Conservation (phyloP, 2,888 invertebrate genomes). For the Rugalucina vietnamica region DNA sequence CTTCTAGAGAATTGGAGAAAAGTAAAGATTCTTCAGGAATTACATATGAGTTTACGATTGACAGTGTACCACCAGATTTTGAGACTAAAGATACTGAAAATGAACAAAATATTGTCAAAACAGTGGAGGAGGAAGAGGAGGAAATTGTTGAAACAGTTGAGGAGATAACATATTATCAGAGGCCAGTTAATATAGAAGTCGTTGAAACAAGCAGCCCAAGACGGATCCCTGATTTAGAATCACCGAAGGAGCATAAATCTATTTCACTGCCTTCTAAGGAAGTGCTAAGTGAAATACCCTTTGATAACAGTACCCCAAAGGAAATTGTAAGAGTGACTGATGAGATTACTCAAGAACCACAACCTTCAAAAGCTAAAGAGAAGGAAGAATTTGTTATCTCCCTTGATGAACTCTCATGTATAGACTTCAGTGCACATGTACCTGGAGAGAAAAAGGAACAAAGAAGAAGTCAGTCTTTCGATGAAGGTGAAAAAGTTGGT, state of each 20-base stretch:
- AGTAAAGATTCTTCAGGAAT: slow-evolving; percentile 66
- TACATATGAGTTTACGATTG: slow-evolving; percentile 67
- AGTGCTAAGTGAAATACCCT: slow-evolving; percentile 39
- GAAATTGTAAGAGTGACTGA: slow-evolving; percentile 18
- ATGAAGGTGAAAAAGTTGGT: slow-evolving; percentile 45
- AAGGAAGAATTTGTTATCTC: slow-evolving; percentile 79
- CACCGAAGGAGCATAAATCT: slow-evolving; percentile 57
- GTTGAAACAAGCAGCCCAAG: slow-evolving; percentile 43
- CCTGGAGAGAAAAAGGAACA: slow-evolving; percentile 51
- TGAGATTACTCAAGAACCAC: not conserved
- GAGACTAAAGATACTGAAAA: slow-evolving; percentile 23
- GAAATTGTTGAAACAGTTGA: slow-evolving; percentile 57
- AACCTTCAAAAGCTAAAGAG: slow-evolving; percentile 13
- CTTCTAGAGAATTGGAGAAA: slow-evolving; percentile 13
- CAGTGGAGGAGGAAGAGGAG: slow-evolving; percentile 54
- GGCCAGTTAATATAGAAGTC: slow-evolving; percentile 1
- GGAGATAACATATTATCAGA: slow-evolving; percentile 34
- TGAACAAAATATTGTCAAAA: slow-evolving; percentile 30
- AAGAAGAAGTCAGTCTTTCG: slow-evolving; percentile 15
- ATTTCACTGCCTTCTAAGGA: slow-evolving; percentile 37
- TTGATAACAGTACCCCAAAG: slow-evolving; percentile 41
- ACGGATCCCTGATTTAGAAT: slow-evolving; percentile 62
- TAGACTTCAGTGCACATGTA: slow-evolving; percentile 61
- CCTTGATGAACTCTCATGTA: slow-evolving; percentile 71
- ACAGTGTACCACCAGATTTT: slow-evolving; percentile 64